Percentiles rank a stretch among this genome's conserved stretches.
phyloP scores from a whole-genome alignment of 2,113 vertebrate genomes.

The Dendrocopos noguchii region DNA sequence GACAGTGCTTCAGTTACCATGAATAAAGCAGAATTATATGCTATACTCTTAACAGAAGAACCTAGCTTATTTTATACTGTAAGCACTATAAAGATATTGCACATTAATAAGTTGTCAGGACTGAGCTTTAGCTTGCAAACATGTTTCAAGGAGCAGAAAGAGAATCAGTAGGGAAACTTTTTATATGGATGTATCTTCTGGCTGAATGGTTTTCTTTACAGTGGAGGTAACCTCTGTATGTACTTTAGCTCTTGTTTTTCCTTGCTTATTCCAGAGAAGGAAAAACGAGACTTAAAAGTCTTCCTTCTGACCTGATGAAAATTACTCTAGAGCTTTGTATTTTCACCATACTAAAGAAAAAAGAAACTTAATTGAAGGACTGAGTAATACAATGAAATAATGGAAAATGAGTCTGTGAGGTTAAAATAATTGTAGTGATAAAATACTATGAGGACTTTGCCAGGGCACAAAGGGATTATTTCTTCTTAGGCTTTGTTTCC shows the following conservation, averaged over 20 bases:
- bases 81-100: background rate
- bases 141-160: background rate
- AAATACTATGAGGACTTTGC: background rate
- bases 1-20: background rate
- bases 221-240: background rate
- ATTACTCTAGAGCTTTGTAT: background rate
- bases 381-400: conserved; percentile 43
- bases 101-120: background rate
- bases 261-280: background rate
- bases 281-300: background rate
- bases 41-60: background rate
- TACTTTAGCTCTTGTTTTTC: conserved; percentile 15
- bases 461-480: background rate
- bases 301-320: background rate
- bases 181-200: background rate
- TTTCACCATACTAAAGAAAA: background rate
- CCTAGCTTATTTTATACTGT: background rate
- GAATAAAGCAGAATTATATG: background rate
- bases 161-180: background rate
- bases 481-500: conserved; percentile 29
- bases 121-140: background rate
- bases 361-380: conserved; percentile 19
- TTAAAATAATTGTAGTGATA: conserved; percentile 36
- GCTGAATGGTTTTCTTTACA: background rate
- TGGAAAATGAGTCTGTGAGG: conserved; percentile 27